These are phyloP conservation scores for Rhingia rostrata DNA, from an alignment of 2,888 invertebrate species.

Conservation along the genomic window DNA sequence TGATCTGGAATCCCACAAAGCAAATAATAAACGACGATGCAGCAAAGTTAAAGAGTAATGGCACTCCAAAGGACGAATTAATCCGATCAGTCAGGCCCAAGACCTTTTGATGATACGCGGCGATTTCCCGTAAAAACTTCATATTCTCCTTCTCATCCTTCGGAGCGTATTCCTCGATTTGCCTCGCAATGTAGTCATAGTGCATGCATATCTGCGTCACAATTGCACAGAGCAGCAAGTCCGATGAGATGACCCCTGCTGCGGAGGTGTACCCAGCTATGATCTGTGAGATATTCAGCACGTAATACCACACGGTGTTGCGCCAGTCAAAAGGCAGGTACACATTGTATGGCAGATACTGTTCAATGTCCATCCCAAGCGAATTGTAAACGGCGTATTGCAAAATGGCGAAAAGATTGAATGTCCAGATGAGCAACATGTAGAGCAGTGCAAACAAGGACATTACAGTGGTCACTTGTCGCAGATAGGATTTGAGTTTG, in stretches of 20 bases:
- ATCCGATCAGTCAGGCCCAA: constrained; percentile 76
- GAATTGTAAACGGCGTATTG: constrained; percentile 77
- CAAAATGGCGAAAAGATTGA: constrained; percentile 78
- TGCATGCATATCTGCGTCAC: constrained; percentile 80
- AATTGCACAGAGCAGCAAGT: constrained; percentile 79
- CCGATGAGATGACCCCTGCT: constrained; percentile 78
- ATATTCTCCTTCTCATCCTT: constrained; percentile 65
- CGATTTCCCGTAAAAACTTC: constrained; percentile 71
- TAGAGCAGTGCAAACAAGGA: constrained; percentile 77
- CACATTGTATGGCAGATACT: constrained; percentile 77
- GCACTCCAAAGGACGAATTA: constrained; percentile 79
- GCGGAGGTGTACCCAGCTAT: constrained; percentile 78
- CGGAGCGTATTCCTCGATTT: constrained; percentile 75
- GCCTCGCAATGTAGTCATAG: constrained; percentile 76
- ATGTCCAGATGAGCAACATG: constrained; percentile 78
- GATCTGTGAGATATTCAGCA: constrained; percentile 77
- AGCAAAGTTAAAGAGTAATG: constrained; percentile 79
- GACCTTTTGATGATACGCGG: constrained; percentile 78
- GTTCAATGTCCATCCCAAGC: constrained; percentile 70
- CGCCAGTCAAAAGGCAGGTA: constrained; percentile 79
- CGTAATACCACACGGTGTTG: constrained; percentile 76
- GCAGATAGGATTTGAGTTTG: constrained; percentile 56
- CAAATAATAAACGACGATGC: constrained; percentile 80
- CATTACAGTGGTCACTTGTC: constrained; percentile 75
- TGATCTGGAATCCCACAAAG: constrained; percentile 80